A percentile compares a stretch with the other conserved stretches of the same genome.
Conservation (phyloP, 2,797 vertebrate genomes). For the Crocidura indochinensis region DNA sequence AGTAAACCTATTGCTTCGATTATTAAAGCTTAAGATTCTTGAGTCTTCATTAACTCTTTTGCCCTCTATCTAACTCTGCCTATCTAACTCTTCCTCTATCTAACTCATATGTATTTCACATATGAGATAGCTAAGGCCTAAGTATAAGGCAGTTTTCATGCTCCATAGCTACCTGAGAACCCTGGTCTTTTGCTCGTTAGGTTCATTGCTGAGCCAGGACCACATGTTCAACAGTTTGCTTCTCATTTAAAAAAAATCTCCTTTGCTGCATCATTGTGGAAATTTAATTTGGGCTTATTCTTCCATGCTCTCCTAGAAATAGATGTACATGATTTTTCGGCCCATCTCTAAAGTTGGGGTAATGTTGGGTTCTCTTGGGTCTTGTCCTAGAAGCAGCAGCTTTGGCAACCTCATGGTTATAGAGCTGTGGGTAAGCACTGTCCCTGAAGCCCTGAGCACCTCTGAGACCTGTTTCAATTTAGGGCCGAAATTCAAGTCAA, state of each 20-base stretch:
- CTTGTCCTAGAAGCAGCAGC: background rate
- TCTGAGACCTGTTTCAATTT: slow-evolving; percentile 53
- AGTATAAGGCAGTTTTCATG: background rate
- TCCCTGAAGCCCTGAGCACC: slow-evolving; percentile 35
- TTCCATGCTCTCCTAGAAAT: background rate
- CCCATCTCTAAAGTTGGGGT: background rate
- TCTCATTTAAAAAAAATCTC: slow-evolving; percentile 41
- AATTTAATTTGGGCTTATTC: background rate
- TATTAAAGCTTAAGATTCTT: background rate
- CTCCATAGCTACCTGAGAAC: background rate
- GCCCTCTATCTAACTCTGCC: background rate
- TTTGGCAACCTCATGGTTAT: background rate
- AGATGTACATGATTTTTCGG: background rate
- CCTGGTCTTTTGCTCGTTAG: background rate
- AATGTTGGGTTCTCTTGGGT: background rate
- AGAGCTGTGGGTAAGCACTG: background rate
- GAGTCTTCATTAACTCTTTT: background rate
- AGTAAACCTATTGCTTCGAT: background rate
- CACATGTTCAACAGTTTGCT: background rate
- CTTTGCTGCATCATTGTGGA: background rate
- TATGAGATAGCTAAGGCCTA: background rate
- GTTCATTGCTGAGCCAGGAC: background rate
- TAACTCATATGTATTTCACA: background rate
- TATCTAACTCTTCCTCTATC: background rate
- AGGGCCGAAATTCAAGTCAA: slow-evolving; percentile 74